Percentiles rank a stretch among this genome's conserved stretches.
Conservation (phyloP, 2,797 vertebrate species). For the Petrocephalus schoutedeni region DNA sequence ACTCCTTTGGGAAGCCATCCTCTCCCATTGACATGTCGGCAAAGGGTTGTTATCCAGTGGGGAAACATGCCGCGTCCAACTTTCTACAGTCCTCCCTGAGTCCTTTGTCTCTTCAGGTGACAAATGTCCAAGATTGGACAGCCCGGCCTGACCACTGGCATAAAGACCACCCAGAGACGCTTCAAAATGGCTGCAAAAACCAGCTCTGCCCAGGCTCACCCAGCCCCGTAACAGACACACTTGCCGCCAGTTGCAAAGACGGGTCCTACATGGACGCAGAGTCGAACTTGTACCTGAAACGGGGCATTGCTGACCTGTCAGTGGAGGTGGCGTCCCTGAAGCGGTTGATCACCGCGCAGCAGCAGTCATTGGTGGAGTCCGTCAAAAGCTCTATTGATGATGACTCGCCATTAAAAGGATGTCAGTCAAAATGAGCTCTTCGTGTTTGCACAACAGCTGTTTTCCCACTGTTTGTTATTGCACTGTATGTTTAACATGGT, state of each 20-base stretch:
- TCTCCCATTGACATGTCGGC: conserved; percentile 66
- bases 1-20: conserved; percentile 68
- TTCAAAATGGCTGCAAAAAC: conserved; percentile 60
- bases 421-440: conserved; percentile 63
- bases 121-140: conserved; percentile 81
- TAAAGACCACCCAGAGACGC: conserved; percentile 61
- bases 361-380: conserved; percentile 74
- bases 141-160: conserved; percentile 77
- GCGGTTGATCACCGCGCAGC: conserved; percentile 71
- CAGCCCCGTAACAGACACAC: conserved; percentile 34
- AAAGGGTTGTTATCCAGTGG: conserved; percentile 60
- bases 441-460: conserved; percentile 67
- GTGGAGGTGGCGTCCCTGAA: conserved; percentile 74
- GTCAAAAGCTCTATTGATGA: conserved; percentile 64
- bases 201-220: conserved; percentile 40
- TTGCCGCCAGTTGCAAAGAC: conserved; percentile 60
- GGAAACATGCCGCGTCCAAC: conserved; percentile 55
- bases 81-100: conserved; percentile 65
- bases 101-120: conserved; percentile 82
- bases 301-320: conserved; percentile 67
- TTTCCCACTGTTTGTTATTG: conserved; percentile 77
- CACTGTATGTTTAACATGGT: conserved; percentile 75
- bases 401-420: conserved; percentile 53
- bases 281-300: conserved; percentile 72
- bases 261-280: conserved; percentile 63